phyloP scores from a whole-genome alignment of 2,797 vertebrate genomes.

The Gastrophryne carolinensis region DNA sequence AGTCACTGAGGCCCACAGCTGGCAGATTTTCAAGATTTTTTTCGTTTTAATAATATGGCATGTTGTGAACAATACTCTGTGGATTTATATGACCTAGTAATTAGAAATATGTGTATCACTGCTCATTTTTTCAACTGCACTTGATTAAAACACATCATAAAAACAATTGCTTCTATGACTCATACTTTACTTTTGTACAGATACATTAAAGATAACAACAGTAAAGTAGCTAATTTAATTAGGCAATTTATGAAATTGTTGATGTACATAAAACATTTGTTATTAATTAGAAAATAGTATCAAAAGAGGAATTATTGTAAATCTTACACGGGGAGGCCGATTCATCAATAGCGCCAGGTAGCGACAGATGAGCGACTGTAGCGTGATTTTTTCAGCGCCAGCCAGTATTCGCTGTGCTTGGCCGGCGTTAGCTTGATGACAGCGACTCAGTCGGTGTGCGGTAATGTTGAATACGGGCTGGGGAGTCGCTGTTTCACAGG shows the following conservation, averaged over 20 bases:
- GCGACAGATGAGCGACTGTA: no score
- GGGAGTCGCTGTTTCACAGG: no score
- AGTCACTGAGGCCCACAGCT: neutral
- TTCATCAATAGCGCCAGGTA: no score
- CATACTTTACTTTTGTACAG: neutral
- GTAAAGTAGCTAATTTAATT: no score
- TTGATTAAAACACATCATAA: neutral
- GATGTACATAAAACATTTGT: neutral
- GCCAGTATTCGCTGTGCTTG: no score
- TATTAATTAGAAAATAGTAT: no score
- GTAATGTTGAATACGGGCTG: no score
- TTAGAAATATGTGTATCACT: constrained; percentile 12
- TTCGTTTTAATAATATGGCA: neutral
- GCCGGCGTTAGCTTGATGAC: no score
- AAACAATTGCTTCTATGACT: neutral
- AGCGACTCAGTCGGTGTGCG: no score
- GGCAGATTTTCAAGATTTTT: neutral
- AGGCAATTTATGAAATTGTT: neutral
- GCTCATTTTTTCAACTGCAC: neutral
- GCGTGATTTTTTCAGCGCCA: no score
- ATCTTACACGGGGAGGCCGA: no score
- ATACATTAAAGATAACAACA: neutral
- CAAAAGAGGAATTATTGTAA: no score
- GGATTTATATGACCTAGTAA: neutral
- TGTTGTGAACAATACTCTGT: neutral